Base-by-base conservation (phyloP, 2,797 vertebrate genomes). In the Acanthornis magna region DNA sequence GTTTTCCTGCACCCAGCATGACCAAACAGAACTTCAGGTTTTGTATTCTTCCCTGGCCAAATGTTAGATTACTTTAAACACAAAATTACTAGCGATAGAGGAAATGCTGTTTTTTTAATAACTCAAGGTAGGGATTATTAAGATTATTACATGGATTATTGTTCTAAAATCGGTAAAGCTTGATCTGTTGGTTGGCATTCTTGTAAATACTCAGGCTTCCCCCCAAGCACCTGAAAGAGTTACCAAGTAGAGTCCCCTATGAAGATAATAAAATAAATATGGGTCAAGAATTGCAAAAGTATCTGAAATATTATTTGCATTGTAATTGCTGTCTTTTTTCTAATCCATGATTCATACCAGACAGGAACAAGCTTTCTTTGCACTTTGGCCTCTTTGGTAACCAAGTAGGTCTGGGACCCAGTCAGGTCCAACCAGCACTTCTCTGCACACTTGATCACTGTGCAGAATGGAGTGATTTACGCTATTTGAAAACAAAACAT, bases 401-500 rank as follows among this genome's bases (percentile, higher is more conserved):
- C 21, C 11, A 34, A 51, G 45, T 5, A 51, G 57, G 12, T 1
- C 12, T 65, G 47, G 27, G 65, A 92, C 34, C 17, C 16, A n/a
- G 23, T 76, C 60, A 82, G 63, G 50, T 94, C 70, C 71, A 85
- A 40, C 65, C 65, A 77, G n/a, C 47, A 18, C 65, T 85, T 83
- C 65, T 67, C 36, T 58, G 65, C 38, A 29, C 13, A 18, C 47
- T 82, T 77, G 63, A 38, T 79, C 45, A 16, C 67, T 89, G 62
- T 11, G 8, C 67, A 92, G 50, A 94, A 82, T 40, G 16, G 53
- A 77, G n/a, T 79, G 70, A 85, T 89, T 96, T 85, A 77, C 77
- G 54, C 61, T 83, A 5, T 67, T 80, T 93, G 57, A 92, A 89
- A 95, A 96, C 53, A 93, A 94, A 92, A 85, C 23, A 85, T 79